Percentiles rank a stretch among this genome's conserved stretches.
phyloP scores from a whole-genome alignment of 2,797 vertebrate genomes.

The Centroberyx gerrardi region DNA sequence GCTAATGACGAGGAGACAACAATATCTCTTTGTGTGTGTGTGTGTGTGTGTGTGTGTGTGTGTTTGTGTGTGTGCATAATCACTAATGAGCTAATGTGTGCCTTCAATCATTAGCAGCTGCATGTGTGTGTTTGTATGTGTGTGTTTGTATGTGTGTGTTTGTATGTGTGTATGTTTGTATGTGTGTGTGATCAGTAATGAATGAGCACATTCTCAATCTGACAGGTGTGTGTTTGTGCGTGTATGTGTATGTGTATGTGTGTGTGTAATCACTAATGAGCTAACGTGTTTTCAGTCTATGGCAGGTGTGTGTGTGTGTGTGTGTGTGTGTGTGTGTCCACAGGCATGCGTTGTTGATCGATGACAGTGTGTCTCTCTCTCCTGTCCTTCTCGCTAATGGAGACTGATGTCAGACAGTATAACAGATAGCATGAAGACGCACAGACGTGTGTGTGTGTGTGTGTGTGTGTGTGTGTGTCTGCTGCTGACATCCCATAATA shows the following conservation, averaged over 20 bases:
- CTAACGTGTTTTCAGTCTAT: slow-evolving; percentile 32
- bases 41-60: slow-evolving; percentile 7
- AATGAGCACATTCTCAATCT: slow-evolving; percentile 26
- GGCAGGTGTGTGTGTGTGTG: slow-evolving; percentile 16
- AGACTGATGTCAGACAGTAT: slow-evolving; percentile 13
- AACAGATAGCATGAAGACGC: background rate
- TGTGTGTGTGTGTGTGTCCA: slow-evolving; percentile 8
- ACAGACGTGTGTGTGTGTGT: background rate
- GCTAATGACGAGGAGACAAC: slow-evolving; percentile 59
- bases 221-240: slow-evolving; percentile 48
- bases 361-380: slow-evolving; percentile 1
- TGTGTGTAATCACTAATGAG: slow-evolving; percentile 19
- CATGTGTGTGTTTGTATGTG: background rate
- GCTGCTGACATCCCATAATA: background rate
- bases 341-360: slow-evolving; percentile 20
- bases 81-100: too few species aligned
- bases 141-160: slow-evolving; percentile 12
- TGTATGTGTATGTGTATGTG: too few species aligned
- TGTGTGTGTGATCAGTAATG: slow-evolving; percentile 40
- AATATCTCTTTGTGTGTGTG: slow-evolving; percentile 20
- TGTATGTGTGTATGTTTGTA: slow-evolving; percentile 31
- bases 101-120: too few species aligned
- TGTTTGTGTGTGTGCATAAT: background rate
- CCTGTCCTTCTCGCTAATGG: slow-evolving; percentile 22
- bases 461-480: background rate